Percentiles rank a stretch among this genome's conserved stretches.
These are phyloP conservation scores for Pogona vitticeps DNA, from an alignment of 2,113 vertebrate species.

Conservation along the genomic window DNA sequence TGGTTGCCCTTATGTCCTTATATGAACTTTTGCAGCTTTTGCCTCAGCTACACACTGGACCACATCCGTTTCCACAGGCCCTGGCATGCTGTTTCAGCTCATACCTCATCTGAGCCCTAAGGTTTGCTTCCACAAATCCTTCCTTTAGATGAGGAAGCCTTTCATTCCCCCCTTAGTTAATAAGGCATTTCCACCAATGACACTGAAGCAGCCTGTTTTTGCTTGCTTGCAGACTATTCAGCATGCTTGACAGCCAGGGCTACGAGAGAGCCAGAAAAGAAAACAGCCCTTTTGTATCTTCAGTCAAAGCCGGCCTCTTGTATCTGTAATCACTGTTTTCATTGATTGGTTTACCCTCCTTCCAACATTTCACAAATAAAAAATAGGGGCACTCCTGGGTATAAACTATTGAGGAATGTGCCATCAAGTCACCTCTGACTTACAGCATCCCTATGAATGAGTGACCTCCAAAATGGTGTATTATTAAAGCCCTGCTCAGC, in stretches of 20 bases:
- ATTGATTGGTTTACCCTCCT: neutral
- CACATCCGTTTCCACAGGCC: neutral
- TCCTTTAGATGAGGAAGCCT: neutral
- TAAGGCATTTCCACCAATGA: neutral
- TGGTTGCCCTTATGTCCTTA: neutral
- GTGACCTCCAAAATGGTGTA: too few species aligned
- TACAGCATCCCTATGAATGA: too few species aligned
- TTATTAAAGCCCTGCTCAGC: too few species aligned
- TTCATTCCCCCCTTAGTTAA: neutral
- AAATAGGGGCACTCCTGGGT: neutral
- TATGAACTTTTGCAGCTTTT: neutral
- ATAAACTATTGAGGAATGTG: neutral
- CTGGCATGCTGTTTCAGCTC: neutral
- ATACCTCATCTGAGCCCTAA: neutral
- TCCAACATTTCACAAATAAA: neutral
- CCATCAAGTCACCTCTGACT: too few species aligned
- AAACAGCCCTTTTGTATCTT: neutral
- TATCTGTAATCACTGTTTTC: neutral
- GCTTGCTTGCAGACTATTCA: neutral
- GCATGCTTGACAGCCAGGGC: neutral
- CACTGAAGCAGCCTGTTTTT: neutral
- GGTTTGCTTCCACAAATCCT: neutral
- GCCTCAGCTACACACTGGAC: neutral
- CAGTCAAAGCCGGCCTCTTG: too few species aligned
- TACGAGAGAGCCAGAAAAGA: neutral